A percentile compares a stretch with the other conserved stretches of the same genome.
phyloP scores from a whole-genome alignment of 2,113 vertebrate genomes.

The Felis chaus region DNA sequence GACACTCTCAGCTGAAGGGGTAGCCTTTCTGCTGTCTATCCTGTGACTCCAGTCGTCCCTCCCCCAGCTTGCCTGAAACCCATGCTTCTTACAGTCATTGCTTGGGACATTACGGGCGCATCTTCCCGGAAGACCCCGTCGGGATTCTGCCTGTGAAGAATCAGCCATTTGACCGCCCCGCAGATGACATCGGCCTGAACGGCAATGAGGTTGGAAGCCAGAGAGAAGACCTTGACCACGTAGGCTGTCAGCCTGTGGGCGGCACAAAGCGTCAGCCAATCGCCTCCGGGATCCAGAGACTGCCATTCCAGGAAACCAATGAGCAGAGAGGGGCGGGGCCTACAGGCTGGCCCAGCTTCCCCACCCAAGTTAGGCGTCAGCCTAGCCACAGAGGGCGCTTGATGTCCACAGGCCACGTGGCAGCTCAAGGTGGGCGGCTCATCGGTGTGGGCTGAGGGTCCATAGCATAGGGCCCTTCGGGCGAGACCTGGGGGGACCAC shows the following conservation, averaged over 20 bases:
- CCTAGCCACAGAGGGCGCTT: neutral
- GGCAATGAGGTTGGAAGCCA: slow-evolving; percentile 82
- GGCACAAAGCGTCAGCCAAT: neutral
- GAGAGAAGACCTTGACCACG: slow-evolving; percentile 91
- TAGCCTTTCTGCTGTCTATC: neutral
- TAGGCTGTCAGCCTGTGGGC: slow-evolving; percentile 92
- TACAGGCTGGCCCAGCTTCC: accelerated
- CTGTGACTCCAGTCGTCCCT: neutral
- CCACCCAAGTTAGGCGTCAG: accelerated
- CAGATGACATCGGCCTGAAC: slow-evolving; percentile 86
- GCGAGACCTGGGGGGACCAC: neutral
- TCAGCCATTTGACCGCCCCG: slow-evolving; percentile 90
- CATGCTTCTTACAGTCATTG: slow-evolving; percentile 86
- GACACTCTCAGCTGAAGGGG: neutral
- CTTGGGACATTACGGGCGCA: slow-evolving; percentile 68
- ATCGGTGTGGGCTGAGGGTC: neutral
- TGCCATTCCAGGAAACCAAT: neutral
- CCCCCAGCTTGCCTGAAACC: neutral
- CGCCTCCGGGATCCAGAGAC: neutral
- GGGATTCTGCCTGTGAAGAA: slow-evolving; percentile 86
- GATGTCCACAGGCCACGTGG: too few relatives aligned
- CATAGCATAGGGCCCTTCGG: neutral
- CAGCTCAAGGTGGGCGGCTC: neutral
- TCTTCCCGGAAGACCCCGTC: slow-evolving; percentile 90
- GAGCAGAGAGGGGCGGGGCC: neutral